These are phyloP conservation scores for Cydia pomonella DNA, from an alignment of 1,140 invertebrate species.

Conservation along the genomic window DNA sequence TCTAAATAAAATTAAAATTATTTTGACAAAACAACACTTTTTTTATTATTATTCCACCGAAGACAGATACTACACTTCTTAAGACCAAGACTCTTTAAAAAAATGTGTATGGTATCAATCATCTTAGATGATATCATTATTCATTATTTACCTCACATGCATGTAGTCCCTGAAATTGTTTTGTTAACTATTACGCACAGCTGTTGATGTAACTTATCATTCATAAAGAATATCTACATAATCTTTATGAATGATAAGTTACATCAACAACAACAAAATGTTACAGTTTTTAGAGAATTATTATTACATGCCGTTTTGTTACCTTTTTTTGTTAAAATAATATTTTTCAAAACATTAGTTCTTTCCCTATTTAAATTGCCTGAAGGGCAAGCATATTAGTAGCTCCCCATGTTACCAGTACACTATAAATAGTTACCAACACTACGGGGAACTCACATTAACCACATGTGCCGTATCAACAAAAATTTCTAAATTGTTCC, in stretches of 20 bases:
- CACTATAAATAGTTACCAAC: conserved; percentile 28
- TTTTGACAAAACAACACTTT: too few relatives aligned
- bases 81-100: too few relatives aligned
- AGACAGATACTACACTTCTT: too few relatives aligned
- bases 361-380: background rate
- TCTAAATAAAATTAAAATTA: too few relatives aligned
- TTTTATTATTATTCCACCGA: too few relatives aligned
- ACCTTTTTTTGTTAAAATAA: background rate
- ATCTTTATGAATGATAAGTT: too few relatives aligned
- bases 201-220: background rate
- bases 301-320: too few relatives aligned
- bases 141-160: background rate
- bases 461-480: conserved; percentile 30
- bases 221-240: too few relatives aligned
- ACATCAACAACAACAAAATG: too few relatives aligned
- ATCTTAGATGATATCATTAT: conserved; percentile 10
- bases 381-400: conserved; percentile 9
- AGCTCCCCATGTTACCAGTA: conserved; percentile 18
- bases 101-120: too few relatives aligned
- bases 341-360: background rate
- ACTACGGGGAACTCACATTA: conserved; percentile 31
- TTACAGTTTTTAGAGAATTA: too few relatives aligned
- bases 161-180: background rate
- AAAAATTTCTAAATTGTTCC: conserved; percentile 33
- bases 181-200: background rate